A percentile compares a stretch with the other conserved stretches of the same genome.
Conservation (phyloP, 2,113 vertebrate species). For the Xiphias gladius region DNA sequence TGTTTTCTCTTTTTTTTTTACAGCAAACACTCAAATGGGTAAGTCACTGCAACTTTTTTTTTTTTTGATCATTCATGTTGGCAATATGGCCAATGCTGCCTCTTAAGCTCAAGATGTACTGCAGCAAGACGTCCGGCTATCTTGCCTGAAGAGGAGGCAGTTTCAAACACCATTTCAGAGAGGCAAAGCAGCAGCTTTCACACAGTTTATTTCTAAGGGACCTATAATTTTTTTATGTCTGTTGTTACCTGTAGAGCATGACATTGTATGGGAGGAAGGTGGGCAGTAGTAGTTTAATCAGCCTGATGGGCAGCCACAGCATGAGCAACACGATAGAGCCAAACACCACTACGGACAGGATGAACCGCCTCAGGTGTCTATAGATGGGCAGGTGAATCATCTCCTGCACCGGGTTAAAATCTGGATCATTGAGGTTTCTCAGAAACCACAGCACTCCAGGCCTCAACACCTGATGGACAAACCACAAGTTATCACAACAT, state of each 20-base stretch:
- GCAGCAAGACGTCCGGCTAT: not conserved
- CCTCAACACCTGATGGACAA: conserved; percentile 89
- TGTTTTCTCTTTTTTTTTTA: not conserved
- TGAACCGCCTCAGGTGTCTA: conserved; percentile 96
- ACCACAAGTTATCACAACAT: rapidly evolving
- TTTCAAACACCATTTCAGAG: not conserved
- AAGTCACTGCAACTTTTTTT: not conserved
- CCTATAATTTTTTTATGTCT: not conserved
- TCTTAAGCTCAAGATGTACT: not conserved
- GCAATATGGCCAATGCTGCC: not conserved
- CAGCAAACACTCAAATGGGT: not conserved
- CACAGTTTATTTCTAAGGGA: not conserved
- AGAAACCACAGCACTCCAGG: conserved; percentile 99
- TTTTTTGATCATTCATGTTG: not conserved
- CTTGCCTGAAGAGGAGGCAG: not conserved
- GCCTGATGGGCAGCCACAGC: conserved; percentile 98
- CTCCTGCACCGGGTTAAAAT: conserved; percentile 99
- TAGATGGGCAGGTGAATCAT: conserved; percentile 99
- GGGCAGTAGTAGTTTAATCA: conserved; percentile 95
- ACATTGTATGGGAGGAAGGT: conserved; percentile 98
- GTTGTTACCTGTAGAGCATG: conserved; percentile 97
- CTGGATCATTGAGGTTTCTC: conserved; percentile 98
- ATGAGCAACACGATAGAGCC: conserved; percentile 98
- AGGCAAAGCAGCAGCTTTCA: conserved; percentile 5
- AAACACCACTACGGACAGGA: conserved; percentile 98